Percentiles rank a stretch among this genome's conserved stretches.
phyloP scores from a whole-genome alignment of 2,888 invertebrate species.

The Cabera pusaria region DNA sequence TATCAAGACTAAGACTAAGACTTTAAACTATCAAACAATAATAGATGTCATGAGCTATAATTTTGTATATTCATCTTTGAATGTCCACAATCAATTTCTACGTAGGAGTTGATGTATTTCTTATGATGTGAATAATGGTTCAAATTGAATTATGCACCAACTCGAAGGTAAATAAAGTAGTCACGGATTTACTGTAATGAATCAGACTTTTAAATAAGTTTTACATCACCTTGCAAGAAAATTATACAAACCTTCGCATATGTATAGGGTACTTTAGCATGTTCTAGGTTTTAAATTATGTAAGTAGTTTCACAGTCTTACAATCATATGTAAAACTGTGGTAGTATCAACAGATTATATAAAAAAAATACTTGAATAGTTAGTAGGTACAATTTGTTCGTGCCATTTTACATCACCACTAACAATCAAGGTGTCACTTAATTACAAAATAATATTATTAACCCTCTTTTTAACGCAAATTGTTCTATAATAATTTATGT shows the following conservation, averaged over 20 bases:
- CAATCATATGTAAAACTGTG: too few species aligned
- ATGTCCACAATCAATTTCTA: too few species aligned
- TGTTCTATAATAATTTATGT: neutral
- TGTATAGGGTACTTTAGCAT: too few species aligned
- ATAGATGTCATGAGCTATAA: too few species aligned
- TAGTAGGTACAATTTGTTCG: neutral
- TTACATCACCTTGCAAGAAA: constrained; percentile 21
- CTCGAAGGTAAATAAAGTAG: constrained; percentile 22
- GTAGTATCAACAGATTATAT: too few species aligned
- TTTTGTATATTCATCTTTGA: too few species aligned
- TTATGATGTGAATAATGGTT: constrained; percentile 5
- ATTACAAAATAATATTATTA: constrained; percentile 10
- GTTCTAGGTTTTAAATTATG: too few species aligned
- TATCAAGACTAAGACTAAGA: too few species aligned
- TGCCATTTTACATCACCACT: constrained; percentile 3
- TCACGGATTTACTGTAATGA: constrained; percentile 27
- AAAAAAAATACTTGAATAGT: neutral
- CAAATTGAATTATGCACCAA: constrained; percentile 19
- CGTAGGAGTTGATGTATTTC: constrained; percentile 5
- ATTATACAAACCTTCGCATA: too few species aligned
- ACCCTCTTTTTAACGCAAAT: constrained; percentile 10
- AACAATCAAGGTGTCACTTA: constrained; percentile 11
- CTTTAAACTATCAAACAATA: too few species aligned
- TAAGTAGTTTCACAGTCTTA: too few species aligned
- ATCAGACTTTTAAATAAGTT: constrained; percentile 32